Evolutionary conservation across 2,888 invertebrate genomes (phyloP).

Genomic region (Cheilosia pagana): DNA sequence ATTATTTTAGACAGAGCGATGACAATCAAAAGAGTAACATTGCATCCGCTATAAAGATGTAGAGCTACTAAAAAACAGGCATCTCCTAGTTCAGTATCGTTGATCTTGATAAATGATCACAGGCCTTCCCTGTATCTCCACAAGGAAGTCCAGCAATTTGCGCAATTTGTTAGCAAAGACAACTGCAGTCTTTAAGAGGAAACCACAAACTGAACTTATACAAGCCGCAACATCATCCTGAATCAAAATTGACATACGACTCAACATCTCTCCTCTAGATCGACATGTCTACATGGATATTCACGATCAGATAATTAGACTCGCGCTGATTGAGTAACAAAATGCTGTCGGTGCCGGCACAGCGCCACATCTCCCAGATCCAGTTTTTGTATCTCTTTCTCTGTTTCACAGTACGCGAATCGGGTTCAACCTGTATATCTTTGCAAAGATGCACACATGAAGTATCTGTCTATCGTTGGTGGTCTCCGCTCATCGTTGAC

Average conservation of each 20-base stretch:
- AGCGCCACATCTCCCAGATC: constrained; percentile 50
- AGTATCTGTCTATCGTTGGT: constrained; percentile 53
- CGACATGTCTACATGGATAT: constrained; percentile 48
- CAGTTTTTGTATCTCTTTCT: constrained; percentile 19
- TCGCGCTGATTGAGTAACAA: constrained; percentile 64
- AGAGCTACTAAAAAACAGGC: too few species aligned
- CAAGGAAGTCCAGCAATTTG: constrained; percentile 45
- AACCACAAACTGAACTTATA: constrained; percentile 17
- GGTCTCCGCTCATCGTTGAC: constrained; percentile 61
- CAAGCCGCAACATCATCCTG: constrained; percentile 26
- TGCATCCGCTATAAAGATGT: too few species aligned
- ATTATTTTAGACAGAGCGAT: too few species aligned
- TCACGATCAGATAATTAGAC: constrained; percentile 71
- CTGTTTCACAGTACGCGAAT: constrained; percentile 1
- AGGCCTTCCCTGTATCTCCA: constrained; percentile 1
- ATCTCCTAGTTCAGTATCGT: not conserved
- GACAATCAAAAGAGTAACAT: too few species aligned
- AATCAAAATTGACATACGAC: constrained; percentile 55
- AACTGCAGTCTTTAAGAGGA: constrained; percentile 18
- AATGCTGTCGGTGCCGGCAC: constrained; percentile 26
- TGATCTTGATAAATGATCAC: not conserved
- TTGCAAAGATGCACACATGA: not conserved
- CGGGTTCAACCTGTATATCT: constrained; percentile 41
- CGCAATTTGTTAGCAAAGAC: constrained; percentile 39
- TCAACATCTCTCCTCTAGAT: not conserved